Percentiles rank a stretch among this genome's conserved stretches.
Conservation (phyloP, 2,888 invertebrate species). For the Aleiodes alternator region DNA sequence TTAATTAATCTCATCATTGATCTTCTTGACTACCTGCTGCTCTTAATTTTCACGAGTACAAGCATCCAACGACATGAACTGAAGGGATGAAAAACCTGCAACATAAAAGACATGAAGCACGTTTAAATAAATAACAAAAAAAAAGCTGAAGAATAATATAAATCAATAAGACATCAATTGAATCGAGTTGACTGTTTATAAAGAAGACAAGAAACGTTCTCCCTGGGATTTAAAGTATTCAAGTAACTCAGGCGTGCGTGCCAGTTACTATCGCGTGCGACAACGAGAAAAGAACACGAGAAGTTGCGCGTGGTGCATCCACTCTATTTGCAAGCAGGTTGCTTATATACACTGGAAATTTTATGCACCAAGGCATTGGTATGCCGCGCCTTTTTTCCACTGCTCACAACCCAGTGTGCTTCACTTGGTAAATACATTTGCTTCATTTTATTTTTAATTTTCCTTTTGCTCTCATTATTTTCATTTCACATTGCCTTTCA, state of each 20-base stretch:
- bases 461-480: slow-evolving; percentile 8
- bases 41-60: slow-evolving; percentile 12
- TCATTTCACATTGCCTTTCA: slow-evolving; percentile 2
- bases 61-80: neutral
- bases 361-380: slow-evolving; percentile 55
- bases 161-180: slow-evolving; percentile 26
- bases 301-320: slow-evolving; percentile 24
- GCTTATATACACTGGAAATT: slow-evolving; percentile 59
- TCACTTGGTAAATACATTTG: slow-evolving; percentile 17
- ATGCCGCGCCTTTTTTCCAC: slow-evolving; percentile 28
- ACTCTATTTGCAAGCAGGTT: slow-evolving; percentile 59
- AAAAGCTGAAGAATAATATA: neutral
- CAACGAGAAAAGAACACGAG: slow-evolving; percentile 26
- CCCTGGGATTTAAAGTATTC: slow-evolving; percentile 21
- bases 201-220: slow-evolving; percentile 1
- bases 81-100: neutral
- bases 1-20: slow-evolving; percentile 19
- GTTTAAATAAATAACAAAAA: neutral
- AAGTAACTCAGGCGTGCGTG: slow-evolving; percentile 31
- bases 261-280: slow-evolving; percentile 31
- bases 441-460: neutral
- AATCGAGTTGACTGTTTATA: slow-evolving; percentile 4
- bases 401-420: neutral
- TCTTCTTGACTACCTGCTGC: slow-evolving; percentile 19
- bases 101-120: neutral